Conservation (phyloP, 92 coral and sea anemone species). For the Pocillopora grandis region DNA sequence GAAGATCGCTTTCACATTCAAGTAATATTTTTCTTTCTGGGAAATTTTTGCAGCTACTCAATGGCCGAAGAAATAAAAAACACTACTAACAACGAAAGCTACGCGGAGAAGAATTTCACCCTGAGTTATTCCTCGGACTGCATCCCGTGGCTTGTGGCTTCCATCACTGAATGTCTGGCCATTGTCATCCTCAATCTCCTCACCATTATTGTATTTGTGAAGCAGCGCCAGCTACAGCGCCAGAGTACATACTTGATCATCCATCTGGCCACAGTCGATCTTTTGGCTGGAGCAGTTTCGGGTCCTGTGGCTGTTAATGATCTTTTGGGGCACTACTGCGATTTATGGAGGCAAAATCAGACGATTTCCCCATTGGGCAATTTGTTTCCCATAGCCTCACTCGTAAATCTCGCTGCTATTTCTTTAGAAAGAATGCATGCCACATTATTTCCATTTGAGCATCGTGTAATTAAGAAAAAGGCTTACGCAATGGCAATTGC, state of each 20-base stretch:
- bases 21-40: too few species aligned
- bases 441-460: neutral
- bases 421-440: neutral
- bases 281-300: neutral
- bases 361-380: neutral
- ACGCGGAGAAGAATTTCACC: too few species aligned
- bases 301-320: neutral
- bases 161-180: neutral
- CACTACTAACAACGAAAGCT: neutral
- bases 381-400: neutral
- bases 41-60: neutral
- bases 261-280: neutral
- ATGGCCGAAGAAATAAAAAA: neutral
- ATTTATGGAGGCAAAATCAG: neutral
- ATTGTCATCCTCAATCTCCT: neutral
- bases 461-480: neutral
- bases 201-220: slow-evolving; percentile 1
- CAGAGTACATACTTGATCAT: neutral
- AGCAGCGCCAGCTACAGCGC: neutral
- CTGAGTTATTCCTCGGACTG: neutral
- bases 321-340: neutral
- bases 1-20: too few species aligned
- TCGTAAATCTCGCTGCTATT: neutral
- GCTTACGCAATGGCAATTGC: neutral
- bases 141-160: neutral